Percentiles rank a stretch among this genome's conserved stretches.
phyloP scores from a whole-genome alignment of 37 sponge, comb jelly and placozoan species.

The Crambe crambe region DNA sequence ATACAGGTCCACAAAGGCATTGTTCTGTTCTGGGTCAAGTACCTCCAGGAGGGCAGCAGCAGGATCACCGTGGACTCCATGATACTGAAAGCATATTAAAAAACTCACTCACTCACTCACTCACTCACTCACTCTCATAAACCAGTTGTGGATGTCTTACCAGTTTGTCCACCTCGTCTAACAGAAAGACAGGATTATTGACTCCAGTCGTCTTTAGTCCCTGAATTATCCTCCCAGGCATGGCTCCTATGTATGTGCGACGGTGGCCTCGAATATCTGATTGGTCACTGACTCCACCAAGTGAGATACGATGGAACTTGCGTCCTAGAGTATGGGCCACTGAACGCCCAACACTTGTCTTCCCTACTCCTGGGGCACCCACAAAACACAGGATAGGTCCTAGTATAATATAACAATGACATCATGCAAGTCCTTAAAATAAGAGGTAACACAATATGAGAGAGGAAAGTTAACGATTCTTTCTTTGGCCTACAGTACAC shows the following conservation, averaged over 20 bases:
- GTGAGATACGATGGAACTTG: constrained; percentile 85
- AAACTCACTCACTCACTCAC: background rate
- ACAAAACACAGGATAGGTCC: constrained; percentile 94
- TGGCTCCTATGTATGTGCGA: constrained; percentile 88
- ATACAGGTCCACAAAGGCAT: constrained; percentile 88
- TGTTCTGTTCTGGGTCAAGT: constrained; percentile 92
- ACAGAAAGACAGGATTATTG: constrained; percentile 87
- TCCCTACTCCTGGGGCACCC: constrained; percentile 93
- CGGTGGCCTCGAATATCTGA: constrained; percentile 91
- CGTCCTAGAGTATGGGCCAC: constrained; percentile 82
- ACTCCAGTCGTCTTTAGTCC: constrained; percentile 77
- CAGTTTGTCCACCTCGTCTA: constrained; percentile 90
- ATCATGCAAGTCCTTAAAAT: background rate
- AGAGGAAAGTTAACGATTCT: background rate
- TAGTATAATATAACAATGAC: no score
- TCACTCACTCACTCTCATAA: background rate
- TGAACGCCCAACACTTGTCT: constrained; percentile 90
- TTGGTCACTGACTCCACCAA: constrained; percentile 90
- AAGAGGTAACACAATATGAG: background rate
- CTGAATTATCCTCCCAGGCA: constrained; percentile 83
- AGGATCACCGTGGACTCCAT: constrained; percentile 87
- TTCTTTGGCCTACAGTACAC: background rate
- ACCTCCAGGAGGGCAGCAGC: constrained; percentile 93
- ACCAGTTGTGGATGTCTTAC: constrained; percentile 16
- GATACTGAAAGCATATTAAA: constrained; percentile 34